phyloP scores from a whole-genome alignment of 2,113 vertebrate species.

The Xenopus laevis region DNA sequence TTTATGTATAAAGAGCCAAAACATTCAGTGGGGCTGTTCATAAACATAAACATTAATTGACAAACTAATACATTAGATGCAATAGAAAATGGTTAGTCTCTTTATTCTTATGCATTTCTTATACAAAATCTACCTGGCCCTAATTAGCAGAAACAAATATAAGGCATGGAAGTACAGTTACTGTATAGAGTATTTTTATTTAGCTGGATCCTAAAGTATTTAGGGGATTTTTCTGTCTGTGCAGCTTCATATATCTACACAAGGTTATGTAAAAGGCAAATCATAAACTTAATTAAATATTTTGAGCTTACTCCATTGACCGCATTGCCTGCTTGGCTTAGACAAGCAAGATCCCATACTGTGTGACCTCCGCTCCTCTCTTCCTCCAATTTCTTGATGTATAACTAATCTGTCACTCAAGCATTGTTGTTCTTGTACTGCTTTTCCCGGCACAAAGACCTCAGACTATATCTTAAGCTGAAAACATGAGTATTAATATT shows the following conservation, averaged over 20 bases:
- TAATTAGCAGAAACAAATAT: too few relatives aligned
- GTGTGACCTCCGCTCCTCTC: background rate
- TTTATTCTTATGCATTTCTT: too few relatives aligned
- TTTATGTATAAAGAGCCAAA: too few relatives aligned
- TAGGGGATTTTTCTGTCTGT: too few relatives aligned
- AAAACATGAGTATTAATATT: conserved; percentile 32
- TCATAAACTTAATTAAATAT: conserved; percentile 23
- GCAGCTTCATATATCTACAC: background rate
- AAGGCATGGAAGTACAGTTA: too few relatives aligned
- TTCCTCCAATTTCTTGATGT: conserved; percentile 2
- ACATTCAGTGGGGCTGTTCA: too few relatives aligned
- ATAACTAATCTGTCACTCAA: conserved; percentile 19
- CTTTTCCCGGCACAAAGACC: conserved; percentile 2
- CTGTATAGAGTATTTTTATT: background rate
- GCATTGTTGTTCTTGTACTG: background rate
- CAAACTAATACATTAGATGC: too few relatives aligned
- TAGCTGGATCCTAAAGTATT: background rate
- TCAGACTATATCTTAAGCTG: background rate
- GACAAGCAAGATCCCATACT: conserved; percentile 4
- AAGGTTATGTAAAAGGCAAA: conserved; percentile 7
- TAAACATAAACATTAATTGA: too few relatives aligned
- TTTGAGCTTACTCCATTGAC: background rate
- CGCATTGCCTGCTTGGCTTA: background rate
- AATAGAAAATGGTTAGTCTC: too few relatives aligned
- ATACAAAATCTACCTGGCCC: too few relatives aligned